phyloP scores from a whole-genome alignment of 1,140 invertebrate species.

The Drosophila novamexicana region DNA sequence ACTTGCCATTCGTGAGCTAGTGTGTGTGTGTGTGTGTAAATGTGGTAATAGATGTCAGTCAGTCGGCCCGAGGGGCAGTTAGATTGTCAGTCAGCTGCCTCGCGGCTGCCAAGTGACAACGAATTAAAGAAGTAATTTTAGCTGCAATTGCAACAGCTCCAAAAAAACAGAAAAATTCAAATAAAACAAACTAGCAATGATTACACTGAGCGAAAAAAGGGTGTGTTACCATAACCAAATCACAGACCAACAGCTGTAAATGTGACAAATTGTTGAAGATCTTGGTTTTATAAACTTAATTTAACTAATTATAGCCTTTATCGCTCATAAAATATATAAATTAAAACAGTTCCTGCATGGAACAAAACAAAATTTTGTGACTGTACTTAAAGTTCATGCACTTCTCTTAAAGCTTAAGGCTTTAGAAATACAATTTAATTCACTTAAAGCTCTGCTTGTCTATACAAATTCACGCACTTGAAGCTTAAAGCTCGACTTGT shows the following conservation, averaged over 20 bases:
- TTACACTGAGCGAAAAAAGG: slow-evolving; percentile 29
- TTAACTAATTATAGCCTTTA: too few relatives aligned
- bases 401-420: too few relatives aligned
- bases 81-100: slow-evolving; percentile 32
- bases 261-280: neutral
- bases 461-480: too few relatives aligned
- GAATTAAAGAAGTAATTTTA: slow-evolving; percentile 73
- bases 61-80: slow-evolving; percentile 40
- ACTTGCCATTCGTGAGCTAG: slow-evolving; percentile 23
- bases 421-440: too few relatives aligned
- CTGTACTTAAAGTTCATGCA: too few relatives aligned
- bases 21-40: slow-evolving; percentile 36
- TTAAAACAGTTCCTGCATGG: too few relatives aligned
- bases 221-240: neutral
- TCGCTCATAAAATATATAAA: too few relatives aligned
- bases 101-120: slow-evolving; percentile 48
- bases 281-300: too few relatives aligned
- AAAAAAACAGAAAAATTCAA: neutral
- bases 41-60: slow-evolving; percentile 57
- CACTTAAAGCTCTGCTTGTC: neutral
- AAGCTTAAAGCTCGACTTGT: too few relatives aligned
- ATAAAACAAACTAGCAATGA: slow-evolving; percentile 39
- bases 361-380: too few relatives aligned
- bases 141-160: slow-evolving; percentile 48
- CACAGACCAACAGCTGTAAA: neutral